These are phyloP conservation scores for Marmota monax DNA, from an alignment of 2,113 vertebrate genomes.

Conservation along the genomic window DNA sequence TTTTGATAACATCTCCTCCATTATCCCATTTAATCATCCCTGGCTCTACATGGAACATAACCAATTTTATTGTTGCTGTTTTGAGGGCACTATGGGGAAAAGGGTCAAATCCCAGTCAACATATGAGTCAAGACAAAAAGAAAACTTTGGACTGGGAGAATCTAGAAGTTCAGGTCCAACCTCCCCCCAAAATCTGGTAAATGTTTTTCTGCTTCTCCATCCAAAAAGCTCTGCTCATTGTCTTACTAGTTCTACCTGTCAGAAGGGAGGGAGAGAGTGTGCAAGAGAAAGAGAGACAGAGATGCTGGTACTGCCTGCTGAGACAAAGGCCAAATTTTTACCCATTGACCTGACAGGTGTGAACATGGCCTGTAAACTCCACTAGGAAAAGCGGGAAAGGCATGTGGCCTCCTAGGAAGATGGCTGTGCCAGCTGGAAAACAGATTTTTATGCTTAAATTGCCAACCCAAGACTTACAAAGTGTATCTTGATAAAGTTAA, in stretches of 20 bases:
- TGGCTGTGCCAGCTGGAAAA: conserved; percentile 7
- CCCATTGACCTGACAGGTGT: not conserved
- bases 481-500: conserved; percentile 72
- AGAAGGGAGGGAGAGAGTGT: not conserved
- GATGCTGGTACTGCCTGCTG: not conserved
- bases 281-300: not conserved
- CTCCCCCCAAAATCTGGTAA: conserved; percentile 1
- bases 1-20: not conserved
- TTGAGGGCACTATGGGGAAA: not conserved
- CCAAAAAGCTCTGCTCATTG: not conserved
- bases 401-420: not conserved
- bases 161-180: not conserved
- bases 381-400: not conserved
- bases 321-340: not conserved
- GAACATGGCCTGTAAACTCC: not conserved
- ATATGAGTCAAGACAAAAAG: not conserved
- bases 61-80: not conserved
- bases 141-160: conserved; percentile 10
- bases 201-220: not conserved
- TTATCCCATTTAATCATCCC: not conserved
- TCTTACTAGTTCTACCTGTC: not conserved
- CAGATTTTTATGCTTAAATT: conserved; percentile 6
- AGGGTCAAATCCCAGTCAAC: not conserved
- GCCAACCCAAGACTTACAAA: conserved; percentile 10
- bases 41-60: not conserved